These are phyloP conservation scores for Drosophila ercepeae DNA, from an alignment of 1,140 invertebrate genomes.

Conservation along the genomic window DNA sequence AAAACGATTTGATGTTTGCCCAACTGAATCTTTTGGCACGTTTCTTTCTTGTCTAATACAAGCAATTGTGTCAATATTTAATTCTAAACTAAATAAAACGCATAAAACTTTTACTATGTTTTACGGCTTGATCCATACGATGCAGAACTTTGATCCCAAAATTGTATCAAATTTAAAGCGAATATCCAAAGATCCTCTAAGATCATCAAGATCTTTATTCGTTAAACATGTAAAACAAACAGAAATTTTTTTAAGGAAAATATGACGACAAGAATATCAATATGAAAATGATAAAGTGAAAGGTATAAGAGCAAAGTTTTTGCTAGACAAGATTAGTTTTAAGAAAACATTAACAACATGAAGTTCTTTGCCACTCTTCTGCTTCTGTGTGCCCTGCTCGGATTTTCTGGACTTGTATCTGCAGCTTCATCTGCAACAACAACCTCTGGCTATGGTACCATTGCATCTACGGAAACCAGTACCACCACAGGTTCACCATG, in stretches of 20 bases:
- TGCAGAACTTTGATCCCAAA: no score
- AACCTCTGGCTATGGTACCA: background rate
- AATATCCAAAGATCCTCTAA: no score
- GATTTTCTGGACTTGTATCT: background rate
- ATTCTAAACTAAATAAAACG: background rate
- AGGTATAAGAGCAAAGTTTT: background rate
- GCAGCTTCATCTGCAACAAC: background rate
- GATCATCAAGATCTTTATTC: no score
- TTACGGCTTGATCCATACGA: no score
- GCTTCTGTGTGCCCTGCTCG: background rate
- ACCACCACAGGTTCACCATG: background rate
- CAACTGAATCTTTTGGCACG: slow-evolving; percentile 7
- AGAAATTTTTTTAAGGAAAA: no score
- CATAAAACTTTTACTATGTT: no score
- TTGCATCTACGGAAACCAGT: background rate
- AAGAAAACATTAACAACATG: background rate
- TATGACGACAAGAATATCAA: no score
- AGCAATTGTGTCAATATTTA: slow-evolving; percentile 16
- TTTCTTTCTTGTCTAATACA: background rate
- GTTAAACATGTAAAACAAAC: no score
- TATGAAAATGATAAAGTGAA: no score
- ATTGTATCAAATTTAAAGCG: no score
- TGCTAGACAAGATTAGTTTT: background rate
- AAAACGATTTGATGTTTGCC: slow-evolving; percentile 1
- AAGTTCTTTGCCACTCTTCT: background rate